A percentile compares a stretch with the other conserved stretches of the same genome.
These are phyloP conservation scores for Myiotriccus ornatus DNA, from an alignment of 2,797 vertebrate species.

Conservation along the genomic window DNA sequence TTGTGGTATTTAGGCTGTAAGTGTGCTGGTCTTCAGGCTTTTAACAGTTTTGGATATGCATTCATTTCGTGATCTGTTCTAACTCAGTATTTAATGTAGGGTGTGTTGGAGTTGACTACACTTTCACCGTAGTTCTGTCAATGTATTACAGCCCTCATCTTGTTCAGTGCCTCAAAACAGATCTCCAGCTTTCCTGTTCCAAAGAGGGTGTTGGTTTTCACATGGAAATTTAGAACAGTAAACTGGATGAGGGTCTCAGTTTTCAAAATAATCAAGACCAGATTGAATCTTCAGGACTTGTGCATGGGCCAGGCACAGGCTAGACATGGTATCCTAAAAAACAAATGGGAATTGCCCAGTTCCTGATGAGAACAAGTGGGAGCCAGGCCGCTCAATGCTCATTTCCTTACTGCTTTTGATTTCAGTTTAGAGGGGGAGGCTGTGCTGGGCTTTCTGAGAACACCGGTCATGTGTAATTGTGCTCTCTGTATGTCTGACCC, in stretches of 20 bases:
- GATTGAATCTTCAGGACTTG: neutral
- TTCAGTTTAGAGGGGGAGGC: neutral
- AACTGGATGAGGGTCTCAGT: neutral
- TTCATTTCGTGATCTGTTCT: neutral
- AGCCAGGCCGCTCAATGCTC: neutral
- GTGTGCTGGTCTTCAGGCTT: neutral
- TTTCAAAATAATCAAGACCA: neutral
- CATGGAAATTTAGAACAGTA: neutral
- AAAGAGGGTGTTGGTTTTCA: neutral
- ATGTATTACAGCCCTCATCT: neutral
- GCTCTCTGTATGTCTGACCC: rapidly evolving
- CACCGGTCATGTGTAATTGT: rapidly evolving
- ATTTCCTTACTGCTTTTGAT: neutral
- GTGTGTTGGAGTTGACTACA: neutral
- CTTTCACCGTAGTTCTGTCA: neutral
- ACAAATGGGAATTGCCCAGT: neutral
- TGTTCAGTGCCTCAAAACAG: neutral
- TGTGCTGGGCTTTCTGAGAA: neutral
- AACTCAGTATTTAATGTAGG: neutral
- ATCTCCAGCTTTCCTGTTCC: neutral
- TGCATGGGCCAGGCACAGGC: neutral
- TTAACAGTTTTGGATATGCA: neutral
- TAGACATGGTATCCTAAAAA: neutral
- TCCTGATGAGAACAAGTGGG: neutral
- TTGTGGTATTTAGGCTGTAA: neutral